Evolutionary conservation across 2,797 vertebrate genomes (phyloP).

Genomic region (Neostethus bicornis): DNA sequence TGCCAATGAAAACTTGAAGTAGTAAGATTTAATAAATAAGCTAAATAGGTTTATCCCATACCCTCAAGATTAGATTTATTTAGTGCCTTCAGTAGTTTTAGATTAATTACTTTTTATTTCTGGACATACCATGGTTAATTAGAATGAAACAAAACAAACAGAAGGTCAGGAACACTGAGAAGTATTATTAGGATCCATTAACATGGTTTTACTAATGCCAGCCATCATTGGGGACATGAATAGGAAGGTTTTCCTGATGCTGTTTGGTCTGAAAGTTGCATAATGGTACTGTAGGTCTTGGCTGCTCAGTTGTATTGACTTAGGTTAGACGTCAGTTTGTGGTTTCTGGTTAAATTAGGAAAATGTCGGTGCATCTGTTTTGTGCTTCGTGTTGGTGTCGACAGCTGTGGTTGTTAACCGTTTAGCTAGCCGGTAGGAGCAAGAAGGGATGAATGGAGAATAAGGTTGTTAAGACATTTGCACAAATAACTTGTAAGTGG

Average conservation of each 20-base stretch:
- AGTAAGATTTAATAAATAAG: conserved; percentile 36
- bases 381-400: neutral
- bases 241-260: neutral
- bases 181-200: neutral
- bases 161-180: neutral
- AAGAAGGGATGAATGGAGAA: neutral
- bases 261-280: neutral
- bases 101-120: neutral
- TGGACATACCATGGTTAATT: conserved; percentile 1
- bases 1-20: conserved; percentile 21
- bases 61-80: neutral
- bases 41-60: conserved; percentile 26
- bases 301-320: neutral
- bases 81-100: conserved; percentile 7
- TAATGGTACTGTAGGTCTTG: neutral
- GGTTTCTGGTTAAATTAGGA: neutral
- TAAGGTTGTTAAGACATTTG: neutral
- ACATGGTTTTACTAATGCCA: neutral
- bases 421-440: neutral
- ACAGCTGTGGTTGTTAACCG: neutral
- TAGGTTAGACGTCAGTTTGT: neutral
- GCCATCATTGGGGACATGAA: neutral
- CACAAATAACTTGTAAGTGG: neutral
- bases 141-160: neutral
- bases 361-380: neutral